Conservation (phyloP, 2,888 invertebrate genomes). For the Polydrusus pterygomalis region DNA sequence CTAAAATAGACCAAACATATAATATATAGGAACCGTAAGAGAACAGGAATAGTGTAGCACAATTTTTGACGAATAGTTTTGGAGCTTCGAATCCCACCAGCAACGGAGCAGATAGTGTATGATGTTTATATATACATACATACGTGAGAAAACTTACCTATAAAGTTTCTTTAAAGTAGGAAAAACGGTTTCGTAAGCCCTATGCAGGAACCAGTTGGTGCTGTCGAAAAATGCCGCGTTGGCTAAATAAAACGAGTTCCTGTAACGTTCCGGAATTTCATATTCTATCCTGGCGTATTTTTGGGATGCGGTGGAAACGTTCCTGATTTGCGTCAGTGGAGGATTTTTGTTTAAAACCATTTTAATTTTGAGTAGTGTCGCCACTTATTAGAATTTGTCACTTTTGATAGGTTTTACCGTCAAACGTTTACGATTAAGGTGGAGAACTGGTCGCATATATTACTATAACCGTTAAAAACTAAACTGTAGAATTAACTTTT, state of each 20-base stretch:
- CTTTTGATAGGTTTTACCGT: not conserved
- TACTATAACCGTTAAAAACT: too few relatives aligned
- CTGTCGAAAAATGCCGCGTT: constrained; percentile 68
- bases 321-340: not conserved
- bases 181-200: constrained; percentile 66
- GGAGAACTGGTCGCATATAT: too few relatives aligned
- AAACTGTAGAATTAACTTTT: too few relatives aligned
- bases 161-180: constrained; percentile 63
- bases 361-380: not conserved
- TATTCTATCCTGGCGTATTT: constrained; percentile 57
- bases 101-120: too few relatives aligned
- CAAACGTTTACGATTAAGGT: not conserved
- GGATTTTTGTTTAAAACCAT: constrained; percentile 19
- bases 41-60: too few relatives aligned
- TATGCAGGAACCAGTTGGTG: constrained; percentile 68
- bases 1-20: constrained; percentile 3
- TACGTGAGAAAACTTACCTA: constrained; percentile 35
- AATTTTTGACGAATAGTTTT: too few relatives aligned
- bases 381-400: not conserved
- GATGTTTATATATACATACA: too few relatives aligned
- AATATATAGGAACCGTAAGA: too few relatives aligned
- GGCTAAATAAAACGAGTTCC: constrained; percentile 68
- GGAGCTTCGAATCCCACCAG: too few relatives aligned
- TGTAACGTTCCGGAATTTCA: constrained; percentile 67
- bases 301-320: constrained; percentile 12